These are phyloP conservation scores for Bettongia penicillata DNA, from an alignment of 2,113 vertebrate species.

Conservation along the genomic window DNA sequence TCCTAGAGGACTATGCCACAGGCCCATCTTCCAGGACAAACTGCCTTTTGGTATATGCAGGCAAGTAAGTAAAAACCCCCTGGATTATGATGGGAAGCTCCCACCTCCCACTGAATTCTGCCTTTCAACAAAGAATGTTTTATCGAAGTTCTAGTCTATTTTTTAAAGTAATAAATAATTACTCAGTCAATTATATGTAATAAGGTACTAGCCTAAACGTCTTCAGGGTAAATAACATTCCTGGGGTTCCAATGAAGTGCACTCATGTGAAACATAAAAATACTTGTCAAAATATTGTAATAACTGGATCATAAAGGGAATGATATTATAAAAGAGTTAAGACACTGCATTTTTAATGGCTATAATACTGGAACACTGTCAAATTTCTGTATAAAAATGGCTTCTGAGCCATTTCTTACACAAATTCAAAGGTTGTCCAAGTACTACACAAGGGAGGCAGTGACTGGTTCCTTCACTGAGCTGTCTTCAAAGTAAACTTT, in stretches of 20 bases:
- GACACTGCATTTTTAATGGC: conserved; percentile 53
- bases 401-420: conserved; percentile 52
- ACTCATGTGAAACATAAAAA: conserved; percentile 58
- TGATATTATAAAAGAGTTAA: conserved; percentile 55
- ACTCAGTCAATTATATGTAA: conserved; percentile 50
- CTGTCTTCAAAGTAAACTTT: conserved; percentile 40
- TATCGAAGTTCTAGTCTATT: conserved; percentile 40
- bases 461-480: conserved; percentile 44
- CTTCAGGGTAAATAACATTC: not conserved
- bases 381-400: conserved; percentile 55
- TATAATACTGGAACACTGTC: conserved; percentile 43
- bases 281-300: conserved; percentile 57
- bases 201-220: conserved; percentile 44
- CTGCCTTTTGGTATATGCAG: conserved; percentile 34
- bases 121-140: conserved; percentile 56
- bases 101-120: conserved; percentile 41
- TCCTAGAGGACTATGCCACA: conserved; percentile 20
- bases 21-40: conserved; percentile 24
- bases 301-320: conserved; percentile 51
- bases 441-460: conserved; percentile 44
- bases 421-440: conserved; percentile 30
- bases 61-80: conserved; percentile 39
- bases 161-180: conserved; percentile 59
- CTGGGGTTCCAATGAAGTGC: conserved; percentile 51
- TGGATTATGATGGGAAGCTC: not conserved